Conservation (phyloP, 2,113 vertebrate genomes). For the Paramisgurnus dabryanus region DNA sequence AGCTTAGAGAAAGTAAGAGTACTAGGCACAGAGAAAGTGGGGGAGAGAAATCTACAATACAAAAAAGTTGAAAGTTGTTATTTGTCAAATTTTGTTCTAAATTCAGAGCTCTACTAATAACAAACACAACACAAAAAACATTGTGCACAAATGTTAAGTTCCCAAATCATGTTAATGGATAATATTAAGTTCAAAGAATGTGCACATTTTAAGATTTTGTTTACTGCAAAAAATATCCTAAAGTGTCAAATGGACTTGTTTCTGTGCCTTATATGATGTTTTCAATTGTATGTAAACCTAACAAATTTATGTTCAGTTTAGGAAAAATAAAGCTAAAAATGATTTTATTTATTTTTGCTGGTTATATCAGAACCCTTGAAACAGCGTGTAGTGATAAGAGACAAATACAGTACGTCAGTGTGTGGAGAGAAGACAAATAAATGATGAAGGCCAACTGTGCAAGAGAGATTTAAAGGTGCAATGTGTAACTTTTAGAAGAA, state of each 20-base stretch:
- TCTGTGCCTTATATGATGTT: no score
- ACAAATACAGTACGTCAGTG: conserved; percentile 18
- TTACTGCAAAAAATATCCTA: no score
- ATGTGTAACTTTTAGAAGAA: no score
- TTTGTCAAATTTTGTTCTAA: not conserved
- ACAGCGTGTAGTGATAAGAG: conserved; percentile 55
- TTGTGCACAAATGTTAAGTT: no score
- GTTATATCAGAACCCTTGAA: conserved; percentile 54
- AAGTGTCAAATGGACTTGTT: no score
- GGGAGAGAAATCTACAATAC: not conserved
- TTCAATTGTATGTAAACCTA: no score
- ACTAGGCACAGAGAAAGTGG: not conserved
- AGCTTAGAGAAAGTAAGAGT: not conserved
- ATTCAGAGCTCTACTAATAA: not conserved
- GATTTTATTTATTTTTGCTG: not conserved
- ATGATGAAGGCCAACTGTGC: conserved; percentile 31
- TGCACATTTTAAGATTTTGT: no score
- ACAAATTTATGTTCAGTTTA: no score
- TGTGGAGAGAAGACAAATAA: conserved; percentile 39
- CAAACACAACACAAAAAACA: not conserved
- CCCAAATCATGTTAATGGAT: no score
- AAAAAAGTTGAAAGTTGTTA: not conserved
- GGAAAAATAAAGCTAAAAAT: no score
- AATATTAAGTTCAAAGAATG: no score
- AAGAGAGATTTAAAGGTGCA: not conserved